Evolutionary conservation across 2,797 vertebrate species (phyloP), one percentile per base, ranked within the genome.

Genomic region (Cryptoblepharus egeriae): DNA sequence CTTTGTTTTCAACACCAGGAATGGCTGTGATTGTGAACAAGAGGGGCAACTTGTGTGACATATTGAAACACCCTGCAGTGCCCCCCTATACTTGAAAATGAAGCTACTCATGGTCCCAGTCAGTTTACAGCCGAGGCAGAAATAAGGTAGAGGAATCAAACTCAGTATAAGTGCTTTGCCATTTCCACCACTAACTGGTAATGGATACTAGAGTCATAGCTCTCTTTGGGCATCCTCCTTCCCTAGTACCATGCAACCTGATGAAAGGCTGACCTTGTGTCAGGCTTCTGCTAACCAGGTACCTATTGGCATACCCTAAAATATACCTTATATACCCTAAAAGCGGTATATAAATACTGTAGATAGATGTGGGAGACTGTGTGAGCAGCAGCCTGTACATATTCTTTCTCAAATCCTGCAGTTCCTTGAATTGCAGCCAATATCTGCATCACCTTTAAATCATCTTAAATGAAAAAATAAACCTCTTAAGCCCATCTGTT

Each of bases 361-460:
- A n/a, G n/a, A n/a, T n/a, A n/a, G n/a, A n/a, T n/a, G n/a, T n/a
- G n/a, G 37, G 58, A 35, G 60, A n/a, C 42, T 28, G n/a, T 32
- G 64, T 32, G 37, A 58, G 63, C 37, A 67, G 52, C 35, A 57
- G 52, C 35, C 26, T 61, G 42, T 24, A 58, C 13, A 11, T 32
- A 32, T 13, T 13, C 35, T 82, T 75, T 30, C 13, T 58, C 39
- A 70, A 28, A 55, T 60, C 32, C 57, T 2, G 9, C 64, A 45
- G 63, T 28, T 57, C 39, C 60, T 82, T 82, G 80, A 82, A 75
- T 16, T 60, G 39, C n/a, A 75, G 80, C 73, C 80, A 84, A 52
- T 37, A 18, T 52, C 39, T 55, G 58, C 49, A 52, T 52, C 49
- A 52, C 49, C 15, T 52, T 52, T 52, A 85, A 80, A 75, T 52